Base-by-base conservation (phyloP, 1,140 invertebrate species). In the Episyrphus balteatus region DNA sequence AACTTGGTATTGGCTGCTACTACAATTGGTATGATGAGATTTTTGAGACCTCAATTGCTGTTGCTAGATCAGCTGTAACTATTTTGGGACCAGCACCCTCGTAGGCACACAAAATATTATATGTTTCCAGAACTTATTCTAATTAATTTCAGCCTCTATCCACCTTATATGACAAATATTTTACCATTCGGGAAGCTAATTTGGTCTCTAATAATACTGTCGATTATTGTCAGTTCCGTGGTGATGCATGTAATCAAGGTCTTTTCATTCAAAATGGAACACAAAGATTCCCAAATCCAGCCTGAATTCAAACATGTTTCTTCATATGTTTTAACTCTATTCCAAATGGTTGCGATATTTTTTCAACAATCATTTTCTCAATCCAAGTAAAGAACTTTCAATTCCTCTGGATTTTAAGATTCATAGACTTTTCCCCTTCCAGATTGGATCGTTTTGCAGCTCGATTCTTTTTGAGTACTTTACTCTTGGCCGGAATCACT, bases 21-120 rank as follows among this genome's bases (percentile, higher is more conserved):
- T 66, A 66, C 53, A 66, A 66, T 48, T 66, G 63, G 63, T 66
- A 66, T 13, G 44, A 62, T 48, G 51, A 51, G 33, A 58, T 66
- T 2, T 61, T 58, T 6, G 63, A 66, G 48, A 61, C 55, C 10
- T 66, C 63, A 10, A 42, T 51, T 13, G 45, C 52, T 19, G 63
- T 66, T 33, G 57, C 62, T 2, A 55, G 60, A n/a, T 66, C 63
- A 0, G 57, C 63, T 5, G 61, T 66, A 0, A 62, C 63, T 2
- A 48, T 66, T 5, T 34, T 66, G 8, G 62, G 60, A 32, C 63
- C 63, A n/a, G 61, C 57, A 7, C 57, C 63, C 12, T 51, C 48
- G 63, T 66, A 18, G 51, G 51, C 44, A 1, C 21, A 6, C 2
- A 26, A 19, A 19, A n/a, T 13, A 30, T 30, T 44, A 17, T 30